phyloP scores from a whole-genome alignment of 2,113 vertebrate species.

The Callorhinus ursinus region DNA sequence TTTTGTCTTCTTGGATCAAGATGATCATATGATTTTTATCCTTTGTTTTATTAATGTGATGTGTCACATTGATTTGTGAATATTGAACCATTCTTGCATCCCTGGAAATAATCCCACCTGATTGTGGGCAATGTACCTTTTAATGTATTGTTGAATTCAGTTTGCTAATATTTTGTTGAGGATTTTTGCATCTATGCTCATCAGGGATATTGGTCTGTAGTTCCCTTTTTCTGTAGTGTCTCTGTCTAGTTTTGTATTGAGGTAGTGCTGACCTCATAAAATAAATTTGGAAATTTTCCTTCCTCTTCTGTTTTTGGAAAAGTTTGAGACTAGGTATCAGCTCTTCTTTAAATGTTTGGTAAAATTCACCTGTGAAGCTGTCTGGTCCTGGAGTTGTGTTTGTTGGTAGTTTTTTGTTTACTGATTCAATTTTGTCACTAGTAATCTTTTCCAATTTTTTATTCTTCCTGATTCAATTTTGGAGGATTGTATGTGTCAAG shows the following conservation, averaged over 20 bases:
- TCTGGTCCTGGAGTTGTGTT: background rate
- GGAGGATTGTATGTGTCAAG: background rate
- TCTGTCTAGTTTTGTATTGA: background rate
- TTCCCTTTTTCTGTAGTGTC: background rate
- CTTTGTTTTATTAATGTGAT: background rate
- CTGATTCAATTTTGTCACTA: background rate
- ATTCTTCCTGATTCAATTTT: background rate
- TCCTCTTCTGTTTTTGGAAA: background rate
- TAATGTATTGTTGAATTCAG: background rate
- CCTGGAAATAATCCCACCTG: background rate
- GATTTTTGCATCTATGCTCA: background rate
- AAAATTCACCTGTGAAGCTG: background rate
- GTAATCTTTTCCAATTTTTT: background rate
- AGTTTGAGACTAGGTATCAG: background rate
- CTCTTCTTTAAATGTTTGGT: background rate
- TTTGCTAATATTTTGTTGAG: background rate
- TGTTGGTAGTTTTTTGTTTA: background rate
- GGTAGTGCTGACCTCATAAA: background rate
- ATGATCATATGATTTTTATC: background rate
- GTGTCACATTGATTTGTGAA: background rate
- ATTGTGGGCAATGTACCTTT: background rate
- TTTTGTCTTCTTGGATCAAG: background rate
- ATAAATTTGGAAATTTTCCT: background rate
- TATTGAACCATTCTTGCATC: background rate
- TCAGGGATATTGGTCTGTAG: background rate